Evolutionary conservation across 2,113 vertebrate genomes (phyloP).

Genomic region (Bos javanicus): DNA sequence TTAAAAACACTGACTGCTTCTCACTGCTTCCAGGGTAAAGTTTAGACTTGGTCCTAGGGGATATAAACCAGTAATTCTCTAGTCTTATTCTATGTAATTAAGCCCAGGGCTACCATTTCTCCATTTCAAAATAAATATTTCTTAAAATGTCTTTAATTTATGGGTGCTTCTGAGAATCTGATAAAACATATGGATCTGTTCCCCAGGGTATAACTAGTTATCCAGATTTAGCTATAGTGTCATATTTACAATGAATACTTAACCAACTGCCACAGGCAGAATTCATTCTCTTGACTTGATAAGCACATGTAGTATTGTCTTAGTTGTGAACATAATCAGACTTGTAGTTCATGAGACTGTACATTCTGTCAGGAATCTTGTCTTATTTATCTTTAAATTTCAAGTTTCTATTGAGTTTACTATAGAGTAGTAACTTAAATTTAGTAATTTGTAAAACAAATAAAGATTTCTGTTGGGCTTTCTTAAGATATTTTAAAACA

Average conservation of each 20-base stretch:
- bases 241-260: background rate
- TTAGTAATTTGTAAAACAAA: background rate
- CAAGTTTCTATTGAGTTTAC: background rate
- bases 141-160: background rate
- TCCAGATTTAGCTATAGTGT: background rate
- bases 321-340: background rate
- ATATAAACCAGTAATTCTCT: background rate
- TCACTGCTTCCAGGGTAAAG: background rate
- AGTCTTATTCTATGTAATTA: background rate
- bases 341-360: background rate
- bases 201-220: background rate
- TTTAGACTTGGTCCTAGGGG: background rate
- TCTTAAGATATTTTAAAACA: background rate
- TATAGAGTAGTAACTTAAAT: background rate
- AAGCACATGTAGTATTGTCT: too few species aligned
- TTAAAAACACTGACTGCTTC: background rate
- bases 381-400: background rate
- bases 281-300: background rate
- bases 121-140: background rate
- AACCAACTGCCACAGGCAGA: background rate
- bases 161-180: background rate
- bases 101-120: background rate
- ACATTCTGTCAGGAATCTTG: background rate
- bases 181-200: background rate
- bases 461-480: background rate